phyloP scores from a whole-genome alignment of 2,797 vertebrate genomes.

The Buceros bicornis region DNA sequence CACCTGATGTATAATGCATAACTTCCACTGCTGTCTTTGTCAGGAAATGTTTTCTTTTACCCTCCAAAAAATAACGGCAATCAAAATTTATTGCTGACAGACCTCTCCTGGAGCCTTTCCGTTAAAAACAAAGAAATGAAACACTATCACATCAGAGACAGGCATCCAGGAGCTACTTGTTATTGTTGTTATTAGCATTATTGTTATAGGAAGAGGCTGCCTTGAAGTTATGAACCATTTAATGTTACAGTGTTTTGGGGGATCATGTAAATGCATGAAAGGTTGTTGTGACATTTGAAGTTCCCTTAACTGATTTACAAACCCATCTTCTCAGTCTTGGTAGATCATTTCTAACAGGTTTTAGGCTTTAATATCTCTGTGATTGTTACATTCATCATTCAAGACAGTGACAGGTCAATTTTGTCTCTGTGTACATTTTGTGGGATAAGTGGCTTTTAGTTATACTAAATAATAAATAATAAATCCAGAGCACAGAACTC shows the following conservation, averaged over 20 bases:
- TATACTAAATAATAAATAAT: background rate
- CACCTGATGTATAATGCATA: background rate
- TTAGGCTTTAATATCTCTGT: background rate
- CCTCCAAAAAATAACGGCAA: background rate
- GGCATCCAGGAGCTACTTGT: background rate
- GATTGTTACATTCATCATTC: background rate
- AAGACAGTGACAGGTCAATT: background rate
- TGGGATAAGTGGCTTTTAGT: background rate
- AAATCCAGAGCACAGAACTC: background rate
- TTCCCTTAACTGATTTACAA: slow-evolving; percentile 24
- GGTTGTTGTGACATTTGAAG: slow-evolving; percentile 12
- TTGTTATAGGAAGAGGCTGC: background rate
- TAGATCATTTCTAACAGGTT: background rate
- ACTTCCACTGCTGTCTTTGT: background rate
- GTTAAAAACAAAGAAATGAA: background rate
- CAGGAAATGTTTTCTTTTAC: background rate
- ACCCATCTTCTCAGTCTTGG: background rate
- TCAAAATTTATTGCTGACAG: slow-evolving; percentile 5
- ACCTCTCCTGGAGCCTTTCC: background rate
- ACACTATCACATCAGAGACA: background rate
- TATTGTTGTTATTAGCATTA: background rate
- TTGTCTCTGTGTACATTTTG: background rate
- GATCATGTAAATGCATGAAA: slow-evolving; percentile 34
- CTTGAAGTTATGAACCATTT: slow-evolving; percentile 10
- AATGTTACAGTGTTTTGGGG: background rate